Conservation (phyloP, 1,140 invertebrate species). For the Aplysia californica region DNA sequence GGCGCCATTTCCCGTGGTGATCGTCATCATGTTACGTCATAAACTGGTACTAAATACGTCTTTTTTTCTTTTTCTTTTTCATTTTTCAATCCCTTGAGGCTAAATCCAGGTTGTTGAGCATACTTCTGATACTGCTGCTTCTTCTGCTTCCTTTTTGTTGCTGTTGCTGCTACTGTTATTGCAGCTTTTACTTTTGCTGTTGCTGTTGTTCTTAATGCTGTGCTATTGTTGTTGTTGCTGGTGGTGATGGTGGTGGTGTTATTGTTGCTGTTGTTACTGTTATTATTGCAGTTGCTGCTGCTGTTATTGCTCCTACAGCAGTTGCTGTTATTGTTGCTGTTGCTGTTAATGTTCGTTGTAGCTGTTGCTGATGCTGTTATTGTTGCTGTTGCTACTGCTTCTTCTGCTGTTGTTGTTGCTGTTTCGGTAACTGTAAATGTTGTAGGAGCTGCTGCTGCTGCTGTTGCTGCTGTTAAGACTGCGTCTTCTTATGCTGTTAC, state of each 20-base stretch:
- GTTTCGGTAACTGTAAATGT: not conserved
- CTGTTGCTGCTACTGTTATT: not conserved
- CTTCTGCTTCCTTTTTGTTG: not conserved
- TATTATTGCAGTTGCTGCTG: not conserved
- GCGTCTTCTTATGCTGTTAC: not conserved
- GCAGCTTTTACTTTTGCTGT: not conserved
- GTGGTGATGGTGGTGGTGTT: too few species aligned
- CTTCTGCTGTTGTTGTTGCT: slow-evolving; percentile 1
- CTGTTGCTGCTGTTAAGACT: not conserved
- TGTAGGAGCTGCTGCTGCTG: not conserved
- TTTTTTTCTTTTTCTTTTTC: not conserved
- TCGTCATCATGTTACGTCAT: not conserved
- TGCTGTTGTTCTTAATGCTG: not conserved
- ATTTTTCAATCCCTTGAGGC: not conserved
- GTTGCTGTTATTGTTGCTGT: not conserved
- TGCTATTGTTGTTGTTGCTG: too few species aligned
- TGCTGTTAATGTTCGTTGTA: too few species aligned
- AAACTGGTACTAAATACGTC: not conserved
- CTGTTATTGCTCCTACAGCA: not conserved
- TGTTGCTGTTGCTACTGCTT: not conserved
- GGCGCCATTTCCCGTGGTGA: not conserved
- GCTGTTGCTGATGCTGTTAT: not conserved
- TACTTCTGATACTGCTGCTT: not conserved
- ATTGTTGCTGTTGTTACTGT: not conserved
- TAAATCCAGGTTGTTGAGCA: not conserved